Conservation (phyloP, 2,113 vertebrate species). For the Sakesphorus luctuosus region DNA sequence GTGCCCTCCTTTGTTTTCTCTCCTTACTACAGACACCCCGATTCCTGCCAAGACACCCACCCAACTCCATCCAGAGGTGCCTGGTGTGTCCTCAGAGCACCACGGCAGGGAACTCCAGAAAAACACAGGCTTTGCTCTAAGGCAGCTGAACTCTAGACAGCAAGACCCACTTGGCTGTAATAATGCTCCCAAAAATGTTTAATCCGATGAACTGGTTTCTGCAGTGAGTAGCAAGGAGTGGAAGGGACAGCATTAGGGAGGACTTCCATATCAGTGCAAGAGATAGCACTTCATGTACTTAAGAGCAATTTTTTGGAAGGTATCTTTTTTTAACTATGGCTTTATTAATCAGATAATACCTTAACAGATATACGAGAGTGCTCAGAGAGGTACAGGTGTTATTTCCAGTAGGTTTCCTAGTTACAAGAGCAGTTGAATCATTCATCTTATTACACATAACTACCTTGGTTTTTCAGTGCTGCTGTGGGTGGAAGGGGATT, state of each 20-base stretch:
- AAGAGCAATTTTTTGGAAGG: not conserved
- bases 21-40: not conserved
- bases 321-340: not conserved
- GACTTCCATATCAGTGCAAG: not conserved
- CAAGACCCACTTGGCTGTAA: not conserved
- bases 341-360: not conserved
- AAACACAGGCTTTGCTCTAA: not conserved
- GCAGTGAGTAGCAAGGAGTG: not conserved
- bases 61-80: not conserved
- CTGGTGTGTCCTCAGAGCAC: rapidly evolving
- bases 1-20: not conserved
- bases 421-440: not conserved
- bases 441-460: not conserved
- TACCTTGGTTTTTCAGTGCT: not conserved
- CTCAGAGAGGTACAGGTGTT: not conserved
- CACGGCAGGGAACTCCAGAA: not conserved
- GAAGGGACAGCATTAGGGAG: not conserved
- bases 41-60: not conserved
- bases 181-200: not conserved
- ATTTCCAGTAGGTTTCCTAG: not conserved
- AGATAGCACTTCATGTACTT: not conserved
- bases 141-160: not conserved
- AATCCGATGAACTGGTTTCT: not conserved
- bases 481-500: not conserved
- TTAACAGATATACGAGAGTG: not conserved